These are phyloP conservation scores for Hylaeus anthracinus DNA, from an alignment of 1,140 invertebrate species.

Conservation along the genomic window DNA sequence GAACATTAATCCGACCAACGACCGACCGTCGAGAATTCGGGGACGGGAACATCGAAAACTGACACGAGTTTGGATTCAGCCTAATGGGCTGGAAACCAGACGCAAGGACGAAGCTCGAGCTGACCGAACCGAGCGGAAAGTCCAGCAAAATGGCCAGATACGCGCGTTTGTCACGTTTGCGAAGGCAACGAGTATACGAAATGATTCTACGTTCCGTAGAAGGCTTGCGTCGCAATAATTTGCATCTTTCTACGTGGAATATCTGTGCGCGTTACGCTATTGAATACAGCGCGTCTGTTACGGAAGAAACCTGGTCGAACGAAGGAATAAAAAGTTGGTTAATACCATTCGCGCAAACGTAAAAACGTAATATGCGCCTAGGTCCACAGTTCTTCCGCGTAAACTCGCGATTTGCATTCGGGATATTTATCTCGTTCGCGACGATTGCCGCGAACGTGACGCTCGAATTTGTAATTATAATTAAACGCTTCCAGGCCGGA, in stretches of 20 bases:
- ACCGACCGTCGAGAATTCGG: too few relatives aligned
- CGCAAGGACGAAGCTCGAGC: background rate
- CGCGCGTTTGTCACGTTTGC: background rate
- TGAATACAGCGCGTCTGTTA: too few relatives aligned
- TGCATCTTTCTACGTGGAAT: too few relatives aligned
- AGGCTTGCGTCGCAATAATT: too few relatives aligned
- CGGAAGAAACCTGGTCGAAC: too few relatives aligned
- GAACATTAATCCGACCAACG: too few relatives aligned
- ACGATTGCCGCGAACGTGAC: background rate
- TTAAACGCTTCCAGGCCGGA: constrained; percentile 3
- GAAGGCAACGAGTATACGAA: background rate
- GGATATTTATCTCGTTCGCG: background rate
- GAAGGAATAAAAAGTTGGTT: too few relatives aligned
- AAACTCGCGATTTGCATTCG: background rate
- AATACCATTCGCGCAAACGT: background rate
- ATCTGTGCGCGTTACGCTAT: too few relatives aligned
- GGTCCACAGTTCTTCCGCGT: background rate
- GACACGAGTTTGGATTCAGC: constrained; percentile 13
- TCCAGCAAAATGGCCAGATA: constrained; percentile 3
- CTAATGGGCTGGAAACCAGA: constrained; percentile 20
- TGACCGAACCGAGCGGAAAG: constrained; percentile 18
- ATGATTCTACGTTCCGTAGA: too few relatives aligned
- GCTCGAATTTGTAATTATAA: background rate
- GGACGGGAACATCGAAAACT: background rate
- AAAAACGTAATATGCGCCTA: background rate